Evolutionary conservation across 2,113 vertebrate species (phyloP).

Genomic region (Oriolus oriolus): DNA sequence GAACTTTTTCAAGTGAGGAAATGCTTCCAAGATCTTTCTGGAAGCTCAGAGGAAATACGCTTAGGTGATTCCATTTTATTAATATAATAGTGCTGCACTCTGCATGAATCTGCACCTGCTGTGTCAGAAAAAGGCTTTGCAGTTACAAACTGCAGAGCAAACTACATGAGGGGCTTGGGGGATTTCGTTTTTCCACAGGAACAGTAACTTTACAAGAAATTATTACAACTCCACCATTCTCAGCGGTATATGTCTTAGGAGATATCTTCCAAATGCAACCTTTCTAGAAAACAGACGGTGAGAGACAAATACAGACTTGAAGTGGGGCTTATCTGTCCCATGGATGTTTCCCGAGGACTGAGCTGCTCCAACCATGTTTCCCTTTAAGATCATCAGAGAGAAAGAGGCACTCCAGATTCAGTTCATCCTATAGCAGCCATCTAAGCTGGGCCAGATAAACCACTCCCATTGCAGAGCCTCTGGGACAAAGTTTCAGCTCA

Average conservation of each 20-base stretch:
- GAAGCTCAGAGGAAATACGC: neutral
- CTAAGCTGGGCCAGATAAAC: neutral
- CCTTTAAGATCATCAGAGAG: neutral
- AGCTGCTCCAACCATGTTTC: neutral
- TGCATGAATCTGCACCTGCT: neutral
- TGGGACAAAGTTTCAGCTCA: neutral
- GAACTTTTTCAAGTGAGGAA: neutral
- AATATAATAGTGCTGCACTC: neutral
- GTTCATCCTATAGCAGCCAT: neutral
- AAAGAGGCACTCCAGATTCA: neutral
- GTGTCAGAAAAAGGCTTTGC: conserved; percentile 1
- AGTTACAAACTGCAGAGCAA: neutral
- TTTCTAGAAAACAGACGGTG: neutral
- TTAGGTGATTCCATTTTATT: neutral
- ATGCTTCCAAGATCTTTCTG: conserved; percentile 4
- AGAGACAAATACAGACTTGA: neutral
- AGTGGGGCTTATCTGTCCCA: neutral
- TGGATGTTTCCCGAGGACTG: neutral
- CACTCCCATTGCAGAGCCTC: neutral
- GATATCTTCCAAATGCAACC: conserved; percentile 4
- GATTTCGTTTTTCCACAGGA: neutral
- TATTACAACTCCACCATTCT: neutral
- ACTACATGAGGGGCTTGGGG: neutral
- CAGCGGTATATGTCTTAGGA: neutral
- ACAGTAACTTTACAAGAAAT: neutral